phyloP scores from a whole-genome alignment of 2,888 invertebrate species.

The Rhyacophila evoluta region DNA sequence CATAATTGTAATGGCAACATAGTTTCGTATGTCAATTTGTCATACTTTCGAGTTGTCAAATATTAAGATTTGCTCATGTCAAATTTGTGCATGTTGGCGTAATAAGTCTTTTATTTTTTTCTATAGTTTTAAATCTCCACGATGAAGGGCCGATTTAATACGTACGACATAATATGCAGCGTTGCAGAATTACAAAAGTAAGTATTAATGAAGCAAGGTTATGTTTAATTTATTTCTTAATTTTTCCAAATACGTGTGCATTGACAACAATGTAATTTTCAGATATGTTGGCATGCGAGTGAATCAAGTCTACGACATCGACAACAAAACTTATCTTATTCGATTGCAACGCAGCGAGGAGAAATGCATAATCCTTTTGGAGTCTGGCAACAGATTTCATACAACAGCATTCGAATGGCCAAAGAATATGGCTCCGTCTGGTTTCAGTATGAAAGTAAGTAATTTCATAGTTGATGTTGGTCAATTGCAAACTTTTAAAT shows the following conservation, averaged over 20 bases:
- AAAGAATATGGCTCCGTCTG: slow-evolving; percentile 94
- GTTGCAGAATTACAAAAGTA: slow-evolving; percentile 89
- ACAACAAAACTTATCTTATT: slow-evolving; percentile 95
- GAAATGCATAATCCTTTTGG: slow-evolving; percentile 89
- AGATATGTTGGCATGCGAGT: slow-evolving; percentile 93
- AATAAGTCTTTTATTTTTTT: not conserved
- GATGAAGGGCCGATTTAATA: slow-evolving; percentile 96
- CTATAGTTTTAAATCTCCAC: slow-evolving; percentile 56
- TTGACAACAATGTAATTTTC: slow-evolving; percentile 56
- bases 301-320: slow-evolving; percentile 97
- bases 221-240: not conserved
- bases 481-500: too few species aligned
- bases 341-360: slow-evolving; percentile 86
- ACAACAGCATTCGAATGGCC: slow-evolving; percentile 98
- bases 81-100: not conserved
- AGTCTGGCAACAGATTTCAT: slow-evolving; percentile 95
- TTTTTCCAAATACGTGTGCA: not conserved
- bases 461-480: too few species aligned
- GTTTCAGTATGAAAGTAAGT: slow-evolving; percentile 95
- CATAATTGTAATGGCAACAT: too few species aligned
- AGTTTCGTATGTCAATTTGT: too few species aligned
- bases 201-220: slow-evolving; percentile 56
- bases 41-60: slow-evolving; percentile 9
- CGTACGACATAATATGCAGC: slow-evolving; percentile 91
- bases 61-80: too few species aligned